These are phyloP conservation scores for Chrysina gloriosa DNA, from an alignment of 2,888 invertebrate species.

Conservation along the genomic window DNA sequence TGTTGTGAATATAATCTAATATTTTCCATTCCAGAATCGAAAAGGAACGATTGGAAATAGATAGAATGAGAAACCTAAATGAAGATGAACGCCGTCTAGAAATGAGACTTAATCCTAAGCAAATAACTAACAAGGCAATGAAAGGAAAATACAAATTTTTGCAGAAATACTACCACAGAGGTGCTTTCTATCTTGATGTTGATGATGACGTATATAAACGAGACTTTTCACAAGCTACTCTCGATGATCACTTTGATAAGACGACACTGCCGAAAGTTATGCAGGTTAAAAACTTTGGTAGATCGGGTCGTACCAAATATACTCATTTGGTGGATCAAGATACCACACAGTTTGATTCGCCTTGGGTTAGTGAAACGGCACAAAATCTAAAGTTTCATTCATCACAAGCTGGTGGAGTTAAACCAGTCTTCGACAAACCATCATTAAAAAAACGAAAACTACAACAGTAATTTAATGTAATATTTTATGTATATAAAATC, in stretches of 20 bases:
- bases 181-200: slow-evolving; percentile 96
- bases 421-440: slow-evolving; percentile 92
- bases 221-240: slow-evolving; percentile 94
- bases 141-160: slow-evolving; percentile 99
- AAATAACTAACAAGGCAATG: slow-evolving; percentile 91
- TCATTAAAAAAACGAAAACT: slow-evolving; percentile 71
- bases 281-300: slow-evolving; percentile 99
- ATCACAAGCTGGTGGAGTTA: slow-evolving; percentile 92
- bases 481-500: not conserved
- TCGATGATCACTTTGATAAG: slow-evolving; percentile 99
- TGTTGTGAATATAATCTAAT: not conserved
- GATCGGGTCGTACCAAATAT: slow-evolving; percentile 98
- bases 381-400: slow-evolving; percentile 89
- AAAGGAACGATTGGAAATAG: slow-evolving; percentile 88
- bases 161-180: slow-evolving; percentile 99
- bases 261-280: slow-evolving; percentile 98
- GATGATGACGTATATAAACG: slow-evolving; percentile 92
- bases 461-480: slow-evolving; percentile 45
- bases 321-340: slow-evolving; percentile 99
- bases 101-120: slow-evolving; percentile 89
- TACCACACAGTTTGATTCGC: slow-evolving; percentile 97
- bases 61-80: slow-evolving; percentile 90
- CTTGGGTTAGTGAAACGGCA: slow-evolving; percentile 94
- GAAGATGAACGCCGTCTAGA: slow-evolving; percentile 96
- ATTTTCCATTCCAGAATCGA: slow-evolving; percentile 73